Conservation (phyloP, 2,888 invertebrate genomes). For the Tribolium freemani region DNA sequence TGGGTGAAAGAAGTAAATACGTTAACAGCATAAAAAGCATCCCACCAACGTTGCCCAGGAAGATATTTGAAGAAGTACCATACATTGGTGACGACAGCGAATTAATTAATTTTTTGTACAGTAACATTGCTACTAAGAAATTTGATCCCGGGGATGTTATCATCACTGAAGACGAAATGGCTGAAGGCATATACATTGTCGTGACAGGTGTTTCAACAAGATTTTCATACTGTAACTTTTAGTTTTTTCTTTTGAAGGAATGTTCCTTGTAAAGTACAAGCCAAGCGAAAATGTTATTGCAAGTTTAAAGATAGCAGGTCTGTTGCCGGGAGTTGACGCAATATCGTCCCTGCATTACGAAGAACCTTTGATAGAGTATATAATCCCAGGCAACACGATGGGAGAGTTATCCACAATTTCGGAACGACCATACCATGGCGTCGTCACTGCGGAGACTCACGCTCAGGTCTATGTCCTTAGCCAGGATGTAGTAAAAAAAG, state of each 20-base stretch:
- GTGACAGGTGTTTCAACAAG: conserved; percentile 60
- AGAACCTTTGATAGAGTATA: conserved; percentile 68
- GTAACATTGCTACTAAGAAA: conserved; percentile 42
- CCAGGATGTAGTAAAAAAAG: conserved; percentile 62
- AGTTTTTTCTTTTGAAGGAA: conserved; percentile 3
- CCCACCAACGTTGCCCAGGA: conserved; percentile 70
- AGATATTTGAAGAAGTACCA: conserved; percentile 54
- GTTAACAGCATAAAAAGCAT: conserved; percentile 58
- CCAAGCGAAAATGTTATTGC: conserved; percentile 39
- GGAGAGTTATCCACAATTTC: conserved; percentile 75
- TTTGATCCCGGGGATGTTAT: conserved; percentile 48
- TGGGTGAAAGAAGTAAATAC: not conserved
- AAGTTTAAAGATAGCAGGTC: conserved; percentile 58
- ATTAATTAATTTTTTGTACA: conserved; percentile 47
- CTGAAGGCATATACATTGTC: conserved; percentile 67
- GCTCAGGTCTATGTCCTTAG: conserved; percentile 70
- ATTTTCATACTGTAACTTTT: not conserved
- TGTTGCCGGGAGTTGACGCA: conserved; percentile 72
- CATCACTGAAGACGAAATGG: conserved; percentile 57
- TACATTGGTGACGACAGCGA: conserved; percentile 47
- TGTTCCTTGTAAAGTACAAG: conserved; percentile 41
- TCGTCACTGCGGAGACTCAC: conserved; percentile 73
- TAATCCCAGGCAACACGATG: conserved; percentile 75
- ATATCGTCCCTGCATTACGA: conserved; percentile 69
- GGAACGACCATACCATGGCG: conserved; percentile 71